Conservation (phyloP, 2,113 vertebrate genomes). For the Lipotes vexillifer region DNA sequence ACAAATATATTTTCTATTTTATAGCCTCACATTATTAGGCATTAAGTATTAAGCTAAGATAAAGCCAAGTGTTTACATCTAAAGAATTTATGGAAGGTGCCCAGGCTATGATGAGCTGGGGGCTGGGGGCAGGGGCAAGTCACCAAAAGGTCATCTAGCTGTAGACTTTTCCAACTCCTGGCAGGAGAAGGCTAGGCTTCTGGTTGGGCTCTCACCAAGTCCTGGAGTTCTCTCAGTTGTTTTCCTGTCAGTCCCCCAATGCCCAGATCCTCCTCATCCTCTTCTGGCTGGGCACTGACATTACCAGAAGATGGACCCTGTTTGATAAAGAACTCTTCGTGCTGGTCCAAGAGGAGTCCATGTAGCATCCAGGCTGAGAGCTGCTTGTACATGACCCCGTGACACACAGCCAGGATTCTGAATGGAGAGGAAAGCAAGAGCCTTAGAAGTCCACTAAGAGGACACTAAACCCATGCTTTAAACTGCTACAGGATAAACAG, state of each 20-base stretch:
- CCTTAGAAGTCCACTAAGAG: background rate
- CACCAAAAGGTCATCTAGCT: background rate
- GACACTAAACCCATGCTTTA: background rate
- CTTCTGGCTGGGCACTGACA: constrained; percentile 86
- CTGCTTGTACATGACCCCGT: constrained; percentile 99
- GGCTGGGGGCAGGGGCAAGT: background rate
- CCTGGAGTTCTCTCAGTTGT: constrained; percentile 94
- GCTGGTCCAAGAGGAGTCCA: constrained; percentile 93
- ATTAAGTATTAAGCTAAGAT: background rate
- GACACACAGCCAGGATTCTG: constrained; percentile 96
- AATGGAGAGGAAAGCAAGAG: background rate
- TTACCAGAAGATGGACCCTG: constrained; percentile 93
- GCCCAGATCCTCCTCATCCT: constrained; percentile 96
- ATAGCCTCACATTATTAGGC: background rate
- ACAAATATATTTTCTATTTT: constrained; percentile 1
- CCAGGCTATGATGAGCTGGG: background rate
- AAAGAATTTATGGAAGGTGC: background rate
- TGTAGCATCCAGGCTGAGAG: constrained; percentile 99
- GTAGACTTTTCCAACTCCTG: background rate
- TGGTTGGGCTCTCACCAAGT: constrained; percentile 85
- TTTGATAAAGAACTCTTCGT: constrained; percentile 97
- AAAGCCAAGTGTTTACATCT: background rate
- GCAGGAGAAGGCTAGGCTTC: background rate
- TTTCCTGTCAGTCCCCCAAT: constrained; percentile 97
- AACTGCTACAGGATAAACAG: background rate